Conservation (phyloP, 2,797 vertebrate genomes). For the Poecile montanus region DNA sequence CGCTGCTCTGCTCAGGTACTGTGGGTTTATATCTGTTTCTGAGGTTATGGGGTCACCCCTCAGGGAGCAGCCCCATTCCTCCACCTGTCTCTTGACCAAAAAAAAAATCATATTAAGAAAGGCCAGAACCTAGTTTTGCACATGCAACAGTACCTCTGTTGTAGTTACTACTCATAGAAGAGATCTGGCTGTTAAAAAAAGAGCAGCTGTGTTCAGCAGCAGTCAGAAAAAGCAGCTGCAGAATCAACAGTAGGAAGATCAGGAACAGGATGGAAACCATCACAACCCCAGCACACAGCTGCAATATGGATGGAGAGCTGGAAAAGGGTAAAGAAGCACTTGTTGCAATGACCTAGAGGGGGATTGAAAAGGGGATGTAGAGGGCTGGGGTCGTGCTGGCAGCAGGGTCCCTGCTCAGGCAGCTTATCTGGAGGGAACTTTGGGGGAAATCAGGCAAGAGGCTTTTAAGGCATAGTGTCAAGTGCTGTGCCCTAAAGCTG, state of each 20-base stretch:
- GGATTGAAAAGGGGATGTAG: rapidly evolving
- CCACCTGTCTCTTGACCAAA: neutral
- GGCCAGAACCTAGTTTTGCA: neutral
- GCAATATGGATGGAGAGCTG: neutral
- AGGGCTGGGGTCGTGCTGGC: neutral
- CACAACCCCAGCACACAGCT: neutral
- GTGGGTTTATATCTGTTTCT: neutral
- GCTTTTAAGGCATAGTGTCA: neutral
- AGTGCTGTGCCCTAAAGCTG: neutral
- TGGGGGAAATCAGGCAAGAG: rapidly evolving
- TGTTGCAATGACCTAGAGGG: neutral
- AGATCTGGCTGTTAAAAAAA: neutral
- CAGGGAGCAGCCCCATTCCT: rapidly evolving
- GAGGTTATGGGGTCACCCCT: neutral
- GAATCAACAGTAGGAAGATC: neutral
- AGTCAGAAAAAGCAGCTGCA: neutral
- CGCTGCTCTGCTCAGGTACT: neutral
- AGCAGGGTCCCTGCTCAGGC: neutral
- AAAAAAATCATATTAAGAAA: neutral
- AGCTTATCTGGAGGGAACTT: neutral
- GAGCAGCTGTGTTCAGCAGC: neutral
- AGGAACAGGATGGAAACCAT: neutral
- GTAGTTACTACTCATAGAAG: neutral
- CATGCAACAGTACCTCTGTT: neutral
- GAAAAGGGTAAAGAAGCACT: neutral